Percentiles rank a stretch among this genome's conserved stretches.
phyloP scores from a whole-genome alignment of 1,140 invertebrate genomes.

The Gryon sp. region DNA sequence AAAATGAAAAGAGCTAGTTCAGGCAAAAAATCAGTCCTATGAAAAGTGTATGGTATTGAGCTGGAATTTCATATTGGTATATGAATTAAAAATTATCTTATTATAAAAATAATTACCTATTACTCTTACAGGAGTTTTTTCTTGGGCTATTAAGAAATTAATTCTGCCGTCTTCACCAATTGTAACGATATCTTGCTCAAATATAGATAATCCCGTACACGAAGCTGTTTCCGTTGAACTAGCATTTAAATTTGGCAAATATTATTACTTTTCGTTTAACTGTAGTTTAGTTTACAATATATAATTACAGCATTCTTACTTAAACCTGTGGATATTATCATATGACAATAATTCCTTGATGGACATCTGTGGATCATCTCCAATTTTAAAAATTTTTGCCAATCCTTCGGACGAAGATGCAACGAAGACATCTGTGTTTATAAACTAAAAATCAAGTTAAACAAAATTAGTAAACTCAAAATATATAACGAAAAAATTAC shows the following conservation, averaged over 20 bases:
- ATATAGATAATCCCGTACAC: conserved; percentile 84
- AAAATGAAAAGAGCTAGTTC: too few species aligned
- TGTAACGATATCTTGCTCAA: conserved; percentile 86
- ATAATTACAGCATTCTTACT: conserved; percentile 71
- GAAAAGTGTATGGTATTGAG: too few species aligned
- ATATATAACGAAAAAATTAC: conserved; percentile 76
- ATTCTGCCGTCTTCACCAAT: conserved; percentile 92
- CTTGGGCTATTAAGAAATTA: conserved; percentile 83
- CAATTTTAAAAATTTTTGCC: conserved; percentile 83
- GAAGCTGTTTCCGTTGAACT: conserved; percentile 79
- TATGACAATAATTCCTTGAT: conserved; percentile 79
- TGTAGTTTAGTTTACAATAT: conserved; percentile 2
- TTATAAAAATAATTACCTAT: conserved; percentile 80
- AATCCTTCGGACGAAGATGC: conserved; percentile 84
- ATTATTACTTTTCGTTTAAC: conserved; percentile 21
- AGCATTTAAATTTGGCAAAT: conserved; percentile 17
- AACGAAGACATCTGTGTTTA: conserved; percentile 83
- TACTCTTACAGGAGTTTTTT: conserved; percentile 81
- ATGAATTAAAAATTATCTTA: background rate
- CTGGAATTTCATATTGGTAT: too few species aligned
- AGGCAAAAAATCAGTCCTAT: too few species aligned
- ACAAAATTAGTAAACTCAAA: too few species aligned
- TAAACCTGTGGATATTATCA: conserved; percentile 84
- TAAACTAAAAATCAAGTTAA: conserved; percentile 78
- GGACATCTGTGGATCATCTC: conserved; percentile 78